Base-by-base conservation (phyloP, 2,113 vertebrate genomes). In the Pterocles gutturalis region DNA sequence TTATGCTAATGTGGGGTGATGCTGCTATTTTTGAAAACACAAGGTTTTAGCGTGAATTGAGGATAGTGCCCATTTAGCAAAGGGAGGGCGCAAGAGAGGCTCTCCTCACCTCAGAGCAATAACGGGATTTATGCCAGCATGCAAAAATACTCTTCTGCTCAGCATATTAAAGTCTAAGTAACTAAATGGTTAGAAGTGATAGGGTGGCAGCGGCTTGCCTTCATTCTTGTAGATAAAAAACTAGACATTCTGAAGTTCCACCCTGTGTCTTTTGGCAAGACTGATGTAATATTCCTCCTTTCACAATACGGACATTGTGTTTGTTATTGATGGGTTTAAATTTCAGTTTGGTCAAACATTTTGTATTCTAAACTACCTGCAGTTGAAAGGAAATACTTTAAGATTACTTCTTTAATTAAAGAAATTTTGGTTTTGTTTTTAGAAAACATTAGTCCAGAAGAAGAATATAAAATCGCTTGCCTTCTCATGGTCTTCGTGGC, bases 391-490 rank as follows among this genome's bases (percentile, higher is more conserved):
- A 26, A 78, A 29, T 43, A 84, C 53, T 45, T 61, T 53, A 33
- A 93, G 58, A 73, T 81, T 1, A 71, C 33, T 81, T 94, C 22
- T 92, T 93, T 49, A 94, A 70, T 89, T 85, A 34, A 87, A 93
- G 10, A 60, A 58, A 11, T 88, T 89, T 91, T 87, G 70, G 71
- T 77, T 97, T 97, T 88, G 34, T 48, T 87, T 95, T 92, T 96
- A 99, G 99, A 99, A 97, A 99, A 99, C 92, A 99, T 99, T 97
- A 99, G 99, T 97, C 99, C 99, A 61, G 99, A 99, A 98, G 99
- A 99, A 97, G 99, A 99, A 97, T 99, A 99, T 87, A 99, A 99
- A 98, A 99, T 99, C 58, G 99, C 99, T 95, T 99, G 99, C 87
- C 99, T 99, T 96, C 98, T 99, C 72, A 99, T 99, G 99, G 99